Percentiles rank a stretch among this genome's conserved stretches.
Conservation (phyloP, 2,797 vertebrate species). For the Characodon lateralis region DNA sequence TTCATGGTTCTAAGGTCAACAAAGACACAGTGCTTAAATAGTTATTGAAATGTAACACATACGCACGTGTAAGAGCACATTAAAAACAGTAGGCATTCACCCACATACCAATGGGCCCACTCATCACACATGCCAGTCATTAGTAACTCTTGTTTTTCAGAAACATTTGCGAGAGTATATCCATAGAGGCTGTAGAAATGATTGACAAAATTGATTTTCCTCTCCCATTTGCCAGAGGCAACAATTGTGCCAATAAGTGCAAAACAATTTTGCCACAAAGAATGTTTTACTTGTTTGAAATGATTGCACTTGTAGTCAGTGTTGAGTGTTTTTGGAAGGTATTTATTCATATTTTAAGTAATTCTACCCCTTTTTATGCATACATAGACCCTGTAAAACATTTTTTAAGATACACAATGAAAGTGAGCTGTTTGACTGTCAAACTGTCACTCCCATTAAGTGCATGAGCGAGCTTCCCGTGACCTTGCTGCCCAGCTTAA, state of each 20-base stretch:
- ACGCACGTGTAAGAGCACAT: constrained; percentile 18
- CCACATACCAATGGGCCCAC: constrained; percentile 9
- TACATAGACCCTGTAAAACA: constrained; percentile 29
- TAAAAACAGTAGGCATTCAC: constrained; percentile 16
- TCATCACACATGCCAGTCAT: constrained; percentile 52
- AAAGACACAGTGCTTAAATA: background rate
- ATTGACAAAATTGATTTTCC: constrained; percentile 69
- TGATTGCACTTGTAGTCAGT: constrained; percentile 25
- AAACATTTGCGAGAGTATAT: constrained; percentile 50
- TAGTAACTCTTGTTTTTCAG: constrained; percentile 51
- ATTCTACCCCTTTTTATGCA: constrained; percentile 12
- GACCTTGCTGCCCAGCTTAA: constrained; percentile 41
- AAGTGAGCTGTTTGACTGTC: constrained; percentile 53
- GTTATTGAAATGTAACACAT: constrained; percentile 29
- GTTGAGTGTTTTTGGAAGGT: constrained; percentile 21
- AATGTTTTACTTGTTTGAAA: constrained; percentile 39
- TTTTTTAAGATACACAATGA: constrained; percentile 42
- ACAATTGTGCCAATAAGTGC: constrained; percentile 58
- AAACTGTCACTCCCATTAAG: constrained; percentile 39
- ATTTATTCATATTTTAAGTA: constrained; percentile 6
- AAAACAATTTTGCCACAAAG: constrained; percentile 58
- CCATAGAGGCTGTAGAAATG: constrained; percentile 65
- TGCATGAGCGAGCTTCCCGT: constrained; percentile 43
- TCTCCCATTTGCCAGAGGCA: constrained; percentile 58
- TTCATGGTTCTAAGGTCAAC: background rate